Conservation (phyloP, 1,140 invertebrate genomes). For the Heliconius hewitsoni region DNA sequence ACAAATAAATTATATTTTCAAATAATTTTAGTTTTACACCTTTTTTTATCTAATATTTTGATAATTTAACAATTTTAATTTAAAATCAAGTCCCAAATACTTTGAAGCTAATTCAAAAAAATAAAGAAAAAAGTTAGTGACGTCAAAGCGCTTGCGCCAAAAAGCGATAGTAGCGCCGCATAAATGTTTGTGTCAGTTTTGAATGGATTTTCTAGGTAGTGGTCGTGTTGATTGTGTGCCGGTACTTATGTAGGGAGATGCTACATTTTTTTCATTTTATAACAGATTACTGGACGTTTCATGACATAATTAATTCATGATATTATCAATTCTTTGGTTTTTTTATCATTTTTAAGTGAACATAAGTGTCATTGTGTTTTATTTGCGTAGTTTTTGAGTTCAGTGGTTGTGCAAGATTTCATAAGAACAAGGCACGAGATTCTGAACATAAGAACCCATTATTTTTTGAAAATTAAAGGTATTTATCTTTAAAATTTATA, state of each 20-base stretch:
- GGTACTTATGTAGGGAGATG: slow-evolving; percentile 64
- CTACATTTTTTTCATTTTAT: slow-evolving; percentile 62
- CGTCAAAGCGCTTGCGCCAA: slow-evolving; percentile 60
- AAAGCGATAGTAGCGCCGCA: slow-evolving; percentile 54
- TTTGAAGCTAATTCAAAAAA: not conserved
- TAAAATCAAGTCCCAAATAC: not conserved
- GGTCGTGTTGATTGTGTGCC: slow-evolving; percentile 59
- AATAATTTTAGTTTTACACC: not conserved
- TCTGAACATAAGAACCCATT: slow-evolving; percentile 38
- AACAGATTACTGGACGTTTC: slow-evolving; percentile 65
- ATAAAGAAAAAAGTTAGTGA: not conserved
- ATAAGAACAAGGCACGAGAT: slow-evolving; percentile 53
- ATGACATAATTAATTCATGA: slow-evolving; percentile 66
- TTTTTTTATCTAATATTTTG: not conserved
- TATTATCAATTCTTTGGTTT: slow-evolving; percentile 50
- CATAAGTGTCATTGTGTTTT: slow-evolving; percentile 60
- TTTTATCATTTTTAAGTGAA: slow-evolving; percentile 51
- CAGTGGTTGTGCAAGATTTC: slow-evolving; percentile 73
- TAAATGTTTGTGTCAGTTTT: slow-evolving; percentile 68
- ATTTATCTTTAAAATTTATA: slow-evolving; percentile 5
- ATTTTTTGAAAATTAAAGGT: slow-evolving; percentile 18
- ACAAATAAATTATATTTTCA: not conserved
- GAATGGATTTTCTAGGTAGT: slow-evolving; percentile 63
- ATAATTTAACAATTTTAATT: not conserved
- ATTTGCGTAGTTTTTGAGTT: slow-evolving; percentile 67